Evolutionary conservation across 2,888 invertebrate genomes (phyloP).

Genomic region (Drosophila incognita): DNA sequence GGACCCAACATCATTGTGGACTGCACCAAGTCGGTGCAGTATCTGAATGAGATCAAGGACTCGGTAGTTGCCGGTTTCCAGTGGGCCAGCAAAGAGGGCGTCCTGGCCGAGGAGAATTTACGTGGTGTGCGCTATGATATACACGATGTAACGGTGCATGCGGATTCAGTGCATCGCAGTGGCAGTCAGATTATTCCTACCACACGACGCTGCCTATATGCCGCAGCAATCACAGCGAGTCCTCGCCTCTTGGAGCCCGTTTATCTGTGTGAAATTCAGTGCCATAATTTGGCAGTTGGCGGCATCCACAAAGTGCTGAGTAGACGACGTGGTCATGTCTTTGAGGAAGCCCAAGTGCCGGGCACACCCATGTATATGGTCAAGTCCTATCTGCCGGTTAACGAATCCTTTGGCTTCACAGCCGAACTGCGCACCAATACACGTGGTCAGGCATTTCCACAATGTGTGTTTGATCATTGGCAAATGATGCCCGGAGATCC

Average conservation of each 20-base stretch:
- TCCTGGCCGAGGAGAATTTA: constrained; percentile 99
- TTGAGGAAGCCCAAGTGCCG: constrained; percentile 96
- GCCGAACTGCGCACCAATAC: constrained; percentile 98
- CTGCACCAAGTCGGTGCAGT: constrained; percentile 99
- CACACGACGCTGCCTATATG: constrained; percentile 98
- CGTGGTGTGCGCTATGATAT: constrained; percentile 98
- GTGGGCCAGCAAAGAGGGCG: constrained; percentile 99
- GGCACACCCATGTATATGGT: constrained; percentile 99
- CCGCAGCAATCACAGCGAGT: constrained; percentile 95
- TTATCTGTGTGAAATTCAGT: constrained; percentile 99
- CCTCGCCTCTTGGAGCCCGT: constrained; percentile 99
- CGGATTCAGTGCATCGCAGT: constrained; percentile 99
- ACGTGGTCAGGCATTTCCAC: constrained; percentile 99
- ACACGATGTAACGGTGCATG: constrained; percentile 99
- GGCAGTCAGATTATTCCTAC: constrained; percentile 99
- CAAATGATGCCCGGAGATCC: constrained; percentile 98
- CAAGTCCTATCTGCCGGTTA: constrained; percentile 99
- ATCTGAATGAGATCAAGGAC: constrained; percentile 99
- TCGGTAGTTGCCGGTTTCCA: constrained; percentile 99
- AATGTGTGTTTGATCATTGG: constrained; percentile 99
- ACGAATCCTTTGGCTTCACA: constrained; percentile 99
- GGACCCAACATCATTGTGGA: constrained; percentile 99
- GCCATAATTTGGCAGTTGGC: constrained; percentile 97
- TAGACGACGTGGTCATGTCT: constrained; percentile 98
- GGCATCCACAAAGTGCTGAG: constrained; percentile 99